These are phyloP conservation scores for Phaonia tiefii DNA, from an alignment of 2,888 invertebrate species.

Conservation along the genomic window DNA sequence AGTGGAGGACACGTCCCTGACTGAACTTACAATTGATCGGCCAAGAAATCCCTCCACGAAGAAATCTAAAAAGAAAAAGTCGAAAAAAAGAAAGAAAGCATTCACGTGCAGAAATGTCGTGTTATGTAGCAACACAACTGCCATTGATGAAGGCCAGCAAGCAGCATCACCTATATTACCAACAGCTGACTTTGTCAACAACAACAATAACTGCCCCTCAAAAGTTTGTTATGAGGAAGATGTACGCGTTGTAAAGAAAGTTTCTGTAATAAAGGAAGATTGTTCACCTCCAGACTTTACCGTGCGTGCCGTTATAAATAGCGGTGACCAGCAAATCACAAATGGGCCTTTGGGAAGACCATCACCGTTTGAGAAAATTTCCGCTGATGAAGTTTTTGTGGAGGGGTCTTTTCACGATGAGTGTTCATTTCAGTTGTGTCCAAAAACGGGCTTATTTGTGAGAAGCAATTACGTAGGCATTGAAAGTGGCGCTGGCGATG, in stretches of 20 bases:
- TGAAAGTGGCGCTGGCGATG: slow-evolving; percentile 31
- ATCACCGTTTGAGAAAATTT: slow-evolving; percentile 68
- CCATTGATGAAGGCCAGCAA: slow-evolving; percentile 13
- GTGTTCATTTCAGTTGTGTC: slow-evolving; percentile 73
- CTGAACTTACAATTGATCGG: not conserved
- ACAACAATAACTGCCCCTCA: not conserved
- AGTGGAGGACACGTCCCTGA: not conserved
- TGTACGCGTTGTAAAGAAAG: no score
- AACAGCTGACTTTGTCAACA: no score
- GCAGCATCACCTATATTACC: no score
- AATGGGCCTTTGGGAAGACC: slow-evolving; percentile 39
- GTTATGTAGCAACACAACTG: not conserved
- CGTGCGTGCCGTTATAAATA: no score
- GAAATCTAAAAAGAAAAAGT: slow-evolving; percentile 46
- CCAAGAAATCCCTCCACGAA: not conserved
- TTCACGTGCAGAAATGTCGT: slow-evolving; percentile 14
- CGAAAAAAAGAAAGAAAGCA: slow-evolving; percentile 46
- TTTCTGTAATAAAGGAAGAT: not conserved
- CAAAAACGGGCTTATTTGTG: slow-evolving; percentile 77
- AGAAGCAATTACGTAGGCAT: slow-evolving; percentile 65
- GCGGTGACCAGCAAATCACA: no score
- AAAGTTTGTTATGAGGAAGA: not conserved
- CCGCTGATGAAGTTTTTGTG: no score
- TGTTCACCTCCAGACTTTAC: not conserved
- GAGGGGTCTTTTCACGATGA: no score